Base-by-base conservation (phyloP, 92 coral and sea anemone species). In the Siderastrea siderea region DNA sequence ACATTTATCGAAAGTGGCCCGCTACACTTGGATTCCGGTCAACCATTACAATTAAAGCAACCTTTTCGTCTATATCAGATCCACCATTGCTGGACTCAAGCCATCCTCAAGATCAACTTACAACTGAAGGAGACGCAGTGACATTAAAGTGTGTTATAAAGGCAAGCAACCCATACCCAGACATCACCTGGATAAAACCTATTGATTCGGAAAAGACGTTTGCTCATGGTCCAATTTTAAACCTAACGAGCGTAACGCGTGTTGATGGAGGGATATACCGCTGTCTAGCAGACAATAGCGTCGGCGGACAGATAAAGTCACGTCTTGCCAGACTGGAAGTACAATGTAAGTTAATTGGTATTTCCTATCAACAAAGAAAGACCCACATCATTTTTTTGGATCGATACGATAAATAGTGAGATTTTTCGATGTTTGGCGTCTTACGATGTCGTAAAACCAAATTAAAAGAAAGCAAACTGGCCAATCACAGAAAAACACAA, bases 231-330 rank as follows among this genome's bases (percentile, higher is more conserved):
- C 8, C 3, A 2, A 50, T 9, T 5, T 52, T 72, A 43, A 47
- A 50, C 16, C 59, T 72, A 11, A 48, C 38, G 38, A 50, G 52
- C 15, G 45, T 16, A 4, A 7, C 6, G 59, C 44, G 15, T 13
- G 77, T 2, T 47, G 77, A 72, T 50, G 77, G 48, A n/a, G 77
- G 77, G 77, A 17, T 47, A 3, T 72, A 72, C 77, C 77, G 77
- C 77, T 72, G 77, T 52, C 15, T 72, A 17, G 77, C 44, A 72
- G 77, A 15, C 12, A 72, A 72, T 47, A 57, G 77, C 55, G 59
- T 72, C 59, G 77, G 77, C 6, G 77, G 45, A 49, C 60, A 72
- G 77, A 72, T 49, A 0, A 2, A 6, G 60, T 72, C 77, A 50
- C 77, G 77, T 9, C 13, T 50, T 15, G 77, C 77, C 13, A 48